phyloP scores from a whole-genome alignment of 1,140 invertebrate genomes.

The Cyclina sinensis region DNA sequence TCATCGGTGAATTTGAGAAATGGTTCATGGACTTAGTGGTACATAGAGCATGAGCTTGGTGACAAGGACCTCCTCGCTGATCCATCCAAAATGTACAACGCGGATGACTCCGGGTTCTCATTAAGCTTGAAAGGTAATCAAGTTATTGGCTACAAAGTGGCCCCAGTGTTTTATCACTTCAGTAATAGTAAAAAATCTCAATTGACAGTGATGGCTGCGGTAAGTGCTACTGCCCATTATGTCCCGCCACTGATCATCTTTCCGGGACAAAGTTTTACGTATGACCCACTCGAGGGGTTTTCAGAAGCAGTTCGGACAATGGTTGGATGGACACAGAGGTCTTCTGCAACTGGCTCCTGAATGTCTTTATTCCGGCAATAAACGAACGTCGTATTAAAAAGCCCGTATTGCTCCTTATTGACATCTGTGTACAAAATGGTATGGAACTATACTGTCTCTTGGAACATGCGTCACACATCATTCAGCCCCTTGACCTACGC shows the following conservation, averaged over 20 bases:
- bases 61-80: neutral
- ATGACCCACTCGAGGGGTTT: conserved; percentile 21
- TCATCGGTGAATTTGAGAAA: conserved; percentile 13
- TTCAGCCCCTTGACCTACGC: conserved; percentile 27
- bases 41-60: conserved; percentile 7
- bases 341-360: conserved; percentile 8
- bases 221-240: conserved; percentile 20
- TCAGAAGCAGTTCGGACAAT: conserved; percentile 7
- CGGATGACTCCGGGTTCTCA: conserved; percentile 53
- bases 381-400: neutral
- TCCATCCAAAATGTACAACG: conserved; percentile 43
- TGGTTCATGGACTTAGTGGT: conserved; percentile 58
- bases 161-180: conserved; percentile 39
- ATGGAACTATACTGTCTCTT: conserved; percentile 59
- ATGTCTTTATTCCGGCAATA: conserved; percentile 22
- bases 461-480: conserved; percentile 53
- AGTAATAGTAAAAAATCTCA: conserved; percentile 23
- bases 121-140: conserved; percentile 29
- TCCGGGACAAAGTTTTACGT: conserved; percentile 27
- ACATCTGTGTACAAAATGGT: conserved; percentile 39
- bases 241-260: conserved; percentile 42
- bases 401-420: conserved; percentile 32
- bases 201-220: conserved; percentile 29
- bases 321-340: conserved; percentile 13
- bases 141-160: conserved; percentile 39